Evolutionary conservation across 2,888 invertebrate genomes (phyloP).

Genomic region (Dolichopus griseipennis): DNA sequence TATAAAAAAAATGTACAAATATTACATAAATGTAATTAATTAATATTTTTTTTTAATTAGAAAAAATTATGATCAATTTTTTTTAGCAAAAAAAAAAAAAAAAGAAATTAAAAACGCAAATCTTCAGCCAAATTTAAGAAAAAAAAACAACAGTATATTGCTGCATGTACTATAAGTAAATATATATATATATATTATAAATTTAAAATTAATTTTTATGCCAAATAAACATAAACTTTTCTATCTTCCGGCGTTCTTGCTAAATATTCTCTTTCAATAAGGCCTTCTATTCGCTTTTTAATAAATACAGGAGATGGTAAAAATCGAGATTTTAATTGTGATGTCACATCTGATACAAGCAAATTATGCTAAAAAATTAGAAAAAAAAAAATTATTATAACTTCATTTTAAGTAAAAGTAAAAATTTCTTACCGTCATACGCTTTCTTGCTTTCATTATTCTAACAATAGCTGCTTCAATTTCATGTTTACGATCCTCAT

Average conservation of each 20-base stretch:
- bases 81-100: too few species aligned
- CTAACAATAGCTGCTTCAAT: conserved; percentile 96
- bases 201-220: conserved; percentile 49
- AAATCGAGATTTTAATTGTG: conserved; percentile 93
- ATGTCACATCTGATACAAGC: conserved; percentile 93
- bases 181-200: background rate
- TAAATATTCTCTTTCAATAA: conserved; percentile 98
- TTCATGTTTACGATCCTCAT: conserved; percentile 98
- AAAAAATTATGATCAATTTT: too few species aligned
- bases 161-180: background rate
- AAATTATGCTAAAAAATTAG: conserved; percentile 67
- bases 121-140: background rate
- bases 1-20: too few species aligned
- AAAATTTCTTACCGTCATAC: conserved; percentile 61
- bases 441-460: conserved; percentile 97
- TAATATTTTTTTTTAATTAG: too few species aligned
- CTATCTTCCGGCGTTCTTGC: conserved; percentile 95
- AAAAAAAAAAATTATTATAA: background rate
- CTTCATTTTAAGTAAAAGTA: too few species aligned
- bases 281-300: conserved; percentile 98
- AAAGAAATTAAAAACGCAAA: background rate
- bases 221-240: conserved; percentile 93
- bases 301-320: conserved; percentile 96
- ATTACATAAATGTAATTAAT: too few species aligned
- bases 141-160: background rate